Conservation (phyloP, 1,140 invertebrate genomes). For the Bactericera cockerelli region DNA sequence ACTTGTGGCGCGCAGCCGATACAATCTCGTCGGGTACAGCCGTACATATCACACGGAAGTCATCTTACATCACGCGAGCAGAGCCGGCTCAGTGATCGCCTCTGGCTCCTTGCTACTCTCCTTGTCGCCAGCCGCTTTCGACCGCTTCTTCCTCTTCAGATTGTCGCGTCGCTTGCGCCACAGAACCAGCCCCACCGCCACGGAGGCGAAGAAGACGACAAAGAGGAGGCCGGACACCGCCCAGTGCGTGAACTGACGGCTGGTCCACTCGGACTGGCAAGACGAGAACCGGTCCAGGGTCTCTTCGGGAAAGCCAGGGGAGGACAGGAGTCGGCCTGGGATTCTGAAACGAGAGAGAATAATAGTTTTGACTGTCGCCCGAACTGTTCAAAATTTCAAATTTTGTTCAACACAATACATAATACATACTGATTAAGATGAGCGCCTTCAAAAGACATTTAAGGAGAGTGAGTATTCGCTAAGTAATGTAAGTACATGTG, state of each 20-base stretch:
- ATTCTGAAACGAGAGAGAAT: not conserved
- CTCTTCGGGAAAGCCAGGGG: not conserved
- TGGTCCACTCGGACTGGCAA: not conserved
- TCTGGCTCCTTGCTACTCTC: not conserved
- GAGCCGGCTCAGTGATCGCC: not conserved
- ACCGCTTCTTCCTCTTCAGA: not conserved
- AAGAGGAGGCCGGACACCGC: not conserved
- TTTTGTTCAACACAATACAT: too few species aligned
- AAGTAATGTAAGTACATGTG: too few species aligned
- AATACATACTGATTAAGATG: too few species aligned
- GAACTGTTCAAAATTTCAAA: too few species aligned
- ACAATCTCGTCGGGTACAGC: too few species aligned
- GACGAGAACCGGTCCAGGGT: not conserved
- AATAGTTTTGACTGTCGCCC: too few species aligned
- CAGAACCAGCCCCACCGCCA: not conserved
- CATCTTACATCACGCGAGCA: conserved; percentile 2
- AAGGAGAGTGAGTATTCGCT: too few species aligned
- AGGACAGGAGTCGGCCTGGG: not conserved
- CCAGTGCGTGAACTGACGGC: not conserved
- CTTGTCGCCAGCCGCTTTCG: not conserved
- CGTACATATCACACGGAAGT: conserved; percentile 8
- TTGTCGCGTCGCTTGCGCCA: not conserved
- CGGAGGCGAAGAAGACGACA: not conserved
- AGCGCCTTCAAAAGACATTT: too few species aligned
- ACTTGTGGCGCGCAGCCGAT: too few species aligned